Evolutionary conservation across 2,113 vertebrate species (phyloP).

Genomic region (Gambusia holbrooki): DNA sequence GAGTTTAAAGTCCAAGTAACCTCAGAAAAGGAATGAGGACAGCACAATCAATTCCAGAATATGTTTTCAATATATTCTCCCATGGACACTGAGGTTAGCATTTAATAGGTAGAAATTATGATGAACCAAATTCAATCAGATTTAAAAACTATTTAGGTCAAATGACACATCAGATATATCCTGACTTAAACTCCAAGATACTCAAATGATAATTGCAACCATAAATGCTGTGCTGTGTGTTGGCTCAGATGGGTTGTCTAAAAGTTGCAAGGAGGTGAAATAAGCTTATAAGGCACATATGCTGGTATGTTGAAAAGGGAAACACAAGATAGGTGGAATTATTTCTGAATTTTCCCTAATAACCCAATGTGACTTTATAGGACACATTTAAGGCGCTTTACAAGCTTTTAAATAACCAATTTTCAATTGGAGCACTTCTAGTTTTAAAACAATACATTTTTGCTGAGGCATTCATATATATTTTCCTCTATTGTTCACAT

Average conservation of each 20-base stretch:
- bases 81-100: accelerated
- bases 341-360: no score
- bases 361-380: no score
- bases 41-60: background rate
- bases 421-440: background rate
- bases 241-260: background rate
- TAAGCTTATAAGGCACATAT: background rate
- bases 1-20: slow-evolving; percentile 43
- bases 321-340: no score
- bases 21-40: background rate
- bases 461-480: no score
- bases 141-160: background rate
- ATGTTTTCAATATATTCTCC: accelerated
- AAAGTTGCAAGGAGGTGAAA: background rate
- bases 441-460: no score
- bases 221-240: background rate
- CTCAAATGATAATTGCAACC: background rate
- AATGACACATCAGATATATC: background rate
- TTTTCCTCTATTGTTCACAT: no score
- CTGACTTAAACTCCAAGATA: background rate
- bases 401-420: background rate
- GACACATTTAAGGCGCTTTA: background rate
- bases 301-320: background rate
- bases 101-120: background rate
- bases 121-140: background rate